Evolutionary conservation across 2,888 invertebrate species (phyloP), one percentile per base, ranked within the genome.

Genomic region (Charanyca ferruginea): DNA sequence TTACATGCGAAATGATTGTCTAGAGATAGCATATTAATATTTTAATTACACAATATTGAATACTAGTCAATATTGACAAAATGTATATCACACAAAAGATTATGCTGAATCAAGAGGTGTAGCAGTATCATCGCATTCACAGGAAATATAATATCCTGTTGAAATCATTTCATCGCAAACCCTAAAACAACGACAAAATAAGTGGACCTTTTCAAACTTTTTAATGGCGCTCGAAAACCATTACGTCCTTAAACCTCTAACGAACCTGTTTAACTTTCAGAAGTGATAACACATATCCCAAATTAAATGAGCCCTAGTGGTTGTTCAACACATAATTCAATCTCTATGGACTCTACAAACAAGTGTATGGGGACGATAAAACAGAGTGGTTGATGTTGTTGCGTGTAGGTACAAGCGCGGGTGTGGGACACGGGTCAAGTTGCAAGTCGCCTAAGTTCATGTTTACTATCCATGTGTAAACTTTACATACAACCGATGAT

Each of bases 331-430:
- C 85, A 85, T 87, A 86, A 83, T 87, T 85, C 85, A 84, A 85
- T 87, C 86, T 83, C 86, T 79, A 83, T 80, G 80, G 84, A 83
- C 85, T 82, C 81, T 81, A 80, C 85, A 87, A 86, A 87, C 87
- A 87, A 87, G 87, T 86, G 87, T 85, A 77, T 69, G 69, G 79
- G 69, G 82, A 83, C 80, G 87, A 87, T 87, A 87, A 86, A 87
- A 85, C 84, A 73, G 75, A 75, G 77, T 77, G 74, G 73, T 75
- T 76, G 77, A 80, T 83, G 85, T 83, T 73, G 77, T 73, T 51
- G 73, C 71, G 73, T 74, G 73, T 73, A 70, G 53, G 59, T 48
- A 79, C 78, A 77, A 57, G 60, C 69, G 51, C 67, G 65, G 55
- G 79, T 42, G 32, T 38, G 67, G 69, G 74, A 82, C 79, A 77